These are phyloP conservation scores for Palythoa caribaeorum DNA, from an alignment of 92 coral and sea anemone species.

Conservation along the genomic window DNA sequence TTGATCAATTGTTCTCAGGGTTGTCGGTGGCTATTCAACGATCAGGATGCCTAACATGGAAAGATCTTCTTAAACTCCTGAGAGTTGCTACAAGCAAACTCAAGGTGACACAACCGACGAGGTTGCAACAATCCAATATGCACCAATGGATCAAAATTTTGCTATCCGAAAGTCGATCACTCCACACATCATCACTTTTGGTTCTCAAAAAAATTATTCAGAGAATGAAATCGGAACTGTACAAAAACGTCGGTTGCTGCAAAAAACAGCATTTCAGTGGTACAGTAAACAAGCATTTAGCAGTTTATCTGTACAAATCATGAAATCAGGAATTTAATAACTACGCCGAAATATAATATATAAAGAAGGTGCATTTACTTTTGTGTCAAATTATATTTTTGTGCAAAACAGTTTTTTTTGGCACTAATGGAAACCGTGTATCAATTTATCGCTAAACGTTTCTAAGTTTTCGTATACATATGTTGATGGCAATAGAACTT, in stretches of 20 bases:
- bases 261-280: too few species aligned
- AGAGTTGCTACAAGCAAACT: conserved; percentile 65
- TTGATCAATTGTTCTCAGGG: conserved; percentile 70
- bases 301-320: too few species aligned
- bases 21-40: conserved; percentile 63
- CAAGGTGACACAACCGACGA: conserved; percentile 65
- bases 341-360: too few species aligned
- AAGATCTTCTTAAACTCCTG: conserved; percentile 61
- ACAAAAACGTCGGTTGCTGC: too few species aligned
- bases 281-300: too few species aligned
- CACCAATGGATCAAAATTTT: conserved; percentile 48
- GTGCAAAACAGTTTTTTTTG: too few species aligned
- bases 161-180: conserved; percentile 65
- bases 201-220: conserved; percentile 26
- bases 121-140: conserved; percentile 69
- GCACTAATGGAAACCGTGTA: too few species aligned
- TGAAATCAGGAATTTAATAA: too few species aligned
- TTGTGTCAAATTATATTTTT: too few species aligned
- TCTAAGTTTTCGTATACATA: neutral
- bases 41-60: conserved; percentile 63
- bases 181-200: conserved; percentile 60
- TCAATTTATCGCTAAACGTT: neutral
- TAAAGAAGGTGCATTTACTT: neutral
- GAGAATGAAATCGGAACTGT: too few species aligned
- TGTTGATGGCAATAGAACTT: too few species aligned